Evolutionary conservation across 2,797 vertebrate species (phyloP), one percentile per base, ranked within the genome.

Genomic region (Lycodopsis pacificus): DNA sequence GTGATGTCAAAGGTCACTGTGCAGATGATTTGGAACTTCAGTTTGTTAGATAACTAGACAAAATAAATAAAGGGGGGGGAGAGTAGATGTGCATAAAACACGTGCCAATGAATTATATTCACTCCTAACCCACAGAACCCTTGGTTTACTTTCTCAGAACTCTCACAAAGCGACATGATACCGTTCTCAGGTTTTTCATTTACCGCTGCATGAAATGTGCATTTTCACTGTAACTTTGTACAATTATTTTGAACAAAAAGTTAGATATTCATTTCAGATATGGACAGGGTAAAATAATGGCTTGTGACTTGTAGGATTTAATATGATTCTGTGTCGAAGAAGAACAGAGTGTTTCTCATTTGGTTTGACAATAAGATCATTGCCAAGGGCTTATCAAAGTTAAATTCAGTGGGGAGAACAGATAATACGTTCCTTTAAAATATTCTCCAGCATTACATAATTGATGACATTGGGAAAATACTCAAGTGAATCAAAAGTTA

Each of bases 401-500:
- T 48, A 76, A 84, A 62, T 82, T 77, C 62, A 79, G 61, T 61
- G 27, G 61, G 51, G 65, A 75, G 76, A 70, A 62, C 46, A 77
- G 78, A 86, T 69, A 71, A 78, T 32, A 70, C 61, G 49, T 65
- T 82, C 8, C 46, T 81, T 67, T 70, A 58, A 85, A 82, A 88
- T 80, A 88, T 82, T 77, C 54, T 62, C 77, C 49, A 59, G 53
- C 79, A 76, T 80, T 86, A 70, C 78, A 91, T 89, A 85, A 87
- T 86, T 91, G 79, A 92, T 91, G 77, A 88, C 77, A 85, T 49
- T 42, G 62, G 68, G 73, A 76, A 86, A 87, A 87, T 71, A 77
- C 46, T 81, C 73, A 83, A 77, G 66, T 65, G 76, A 83, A 90
- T 90, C 64, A 81, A 84, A 92, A 88, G 71, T 88, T 91, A 86